Conservation (phyloP, 2,888 invertebrate species). For the Drosophila fulvimacula region DNA sequence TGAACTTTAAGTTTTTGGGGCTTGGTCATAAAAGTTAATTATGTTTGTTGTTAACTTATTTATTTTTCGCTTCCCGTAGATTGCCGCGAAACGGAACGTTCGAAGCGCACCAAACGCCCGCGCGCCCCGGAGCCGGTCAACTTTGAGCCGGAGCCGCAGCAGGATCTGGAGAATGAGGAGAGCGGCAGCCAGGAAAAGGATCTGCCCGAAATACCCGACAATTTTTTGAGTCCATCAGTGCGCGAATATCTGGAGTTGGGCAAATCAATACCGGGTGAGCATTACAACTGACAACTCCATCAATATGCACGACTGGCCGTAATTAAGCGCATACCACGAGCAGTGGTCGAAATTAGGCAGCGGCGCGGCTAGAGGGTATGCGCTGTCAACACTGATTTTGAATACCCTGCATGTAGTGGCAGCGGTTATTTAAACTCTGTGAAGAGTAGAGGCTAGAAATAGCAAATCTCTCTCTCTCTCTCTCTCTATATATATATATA, state of each 20-base stretch:
- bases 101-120: conserved; percentile 87
- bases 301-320: conserved; percentile 40
- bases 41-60: conserved; percentile 14
- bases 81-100: conserved; percentile 85
- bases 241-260: conserved; percentile 94
- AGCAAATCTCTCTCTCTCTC: too few relatives aligned
- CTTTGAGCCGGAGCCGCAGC: conserved; percentile 85
- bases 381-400: conserved; percentile 11
- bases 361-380: neutral
- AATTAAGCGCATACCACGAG: conserved; percentile 28
- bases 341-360: conserved; percentile 6
- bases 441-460: too few relatives aligned
- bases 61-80: conserved; percentile 83
- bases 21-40: conserved; percentile 26
- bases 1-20: conserved; percentile 48
- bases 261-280: conserved; percentile 94
- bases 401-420: neutral
- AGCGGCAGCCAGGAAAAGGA: conserved; percentile 84
- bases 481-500: too few relatives aligned
- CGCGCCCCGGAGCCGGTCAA: conserved; percentile 86
- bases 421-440: neutral
- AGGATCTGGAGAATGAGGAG: conserved; percentile 84
- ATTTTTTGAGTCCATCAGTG: conserved; percentile 93
- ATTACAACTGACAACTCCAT: conserved; percentile 47
- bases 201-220: conserved; percentile 87